A percentile compares a stretch with the other conserved stretches of the same genome.
phyloP scores from a whole-genome alignment of 2,797 vertebrate species.

The Eupleurogrammus muticus region DNA sequence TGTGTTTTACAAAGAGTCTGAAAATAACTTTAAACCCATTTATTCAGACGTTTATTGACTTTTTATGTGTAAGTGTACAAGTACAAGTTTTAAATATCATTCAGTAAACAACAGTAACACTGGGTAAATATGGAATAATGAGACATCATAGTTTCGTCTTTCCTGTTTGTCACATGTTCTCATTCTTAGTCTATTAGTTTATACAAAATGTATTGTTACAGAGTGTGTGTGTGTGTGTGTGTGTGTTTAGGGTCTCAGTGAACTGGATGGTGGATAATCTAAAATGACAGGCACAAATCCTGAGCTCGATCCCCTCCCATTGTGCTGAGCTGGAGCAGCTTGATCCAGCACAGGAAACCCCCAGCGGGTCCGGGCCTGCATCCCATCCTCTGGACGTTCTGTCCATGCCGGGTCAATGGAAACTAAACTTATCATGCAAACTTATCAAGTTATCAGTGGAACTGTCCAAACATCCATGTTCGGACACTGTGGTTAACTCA shows the following conservation, averaged over 20 bases:
- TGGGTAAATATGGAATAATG: too few species aligned
- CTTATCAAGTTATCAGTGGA: too few species aligned
- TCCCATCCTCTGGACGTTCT: slow-evolving; percentile 37
- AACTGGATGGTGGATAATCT: slow-evolving; percentile 65
- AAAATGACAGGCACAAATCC: slow-evolving; percentile 69
- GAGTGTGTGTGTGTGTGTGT: slow-evolving; percentile 2
- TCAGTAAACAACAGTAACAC: too few species aligned
- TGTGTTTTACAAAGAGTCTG: too few species aligned
- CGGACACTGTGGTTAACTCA: neutral
- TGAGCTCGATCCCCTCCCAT: slow-evolving; percentile 55
- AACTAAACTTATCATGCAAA: slow-evolving; percentile 37
- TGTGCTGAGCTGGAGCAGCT: slow-evolving; percentile 52
- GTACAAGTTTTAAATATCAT: too few species aligned
- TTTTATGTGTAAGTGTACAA: too few species aligned
- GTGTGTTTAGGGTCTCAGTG: slow-evolving; percentile 50
- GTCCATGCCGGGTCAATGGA: slow-evolving; percentile 24
- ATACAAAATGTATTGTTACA: slow-evolving; percentile 21
- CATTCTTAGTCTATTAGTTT: neutral
- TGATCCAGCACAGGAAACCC: slow-evolving; percentile 54
- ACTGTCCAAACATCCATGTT: slow-evolving; percentile 28
- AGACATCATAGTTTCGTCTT: too few species aligned
- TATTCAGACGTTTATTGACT: too few species aligned
- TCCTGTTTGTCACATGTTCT: too few species aligned
- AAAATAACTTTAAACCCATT: too few species aligned
- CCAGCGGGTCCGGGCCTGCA: slow-evolving; percentile 42